Evolutionary conservation across 2,797 vertebrate genomes (phyloP), one percentile per base, ranked within the genome.

Genomic region (Hyperoplus lanceolatus): DNA sequence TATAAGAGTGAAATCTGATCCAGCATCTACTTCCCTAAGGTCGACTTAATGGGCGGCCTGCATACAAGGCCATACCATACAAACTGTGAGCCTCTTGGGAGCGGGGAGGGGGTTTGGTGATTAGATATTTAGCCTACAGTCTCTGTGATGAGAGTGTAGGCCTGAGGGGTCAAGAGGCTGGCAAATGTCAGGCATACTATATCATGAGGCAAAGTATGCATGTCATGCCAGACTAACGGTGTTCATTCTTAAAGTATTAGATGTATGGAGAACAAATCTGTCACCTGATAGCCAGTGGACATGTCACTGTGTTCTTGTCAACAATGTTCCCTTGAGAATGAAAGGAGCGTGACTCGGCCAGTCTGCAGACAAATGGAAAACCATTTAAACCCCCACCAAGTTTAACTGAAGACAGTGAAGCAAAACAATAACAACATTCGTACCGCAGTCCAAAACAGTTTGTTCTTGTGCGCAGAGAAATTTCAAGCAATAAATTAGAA

Each of bases 1-100:
- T 49, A 50, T 66, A 79, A 70, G 50, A 73, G 74, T 54, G 83
- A 81, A 79, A 90, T 74, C 51, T 65, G 79, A 90, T 77, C 53
- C 45, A 1, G 15, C 41, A 70, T 78, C 60, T 84, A 38, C 50
- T 70, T 45, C 66, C 68, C 65, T 80, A 14, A 81, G 48, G 76
- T 68, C 80, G 8, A n/a, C 68, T 57, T 75, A 53, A 65, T 68
- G 29, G 7, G 5, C 38, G 66, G 16, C 54, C 63, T 79, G 67
- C 58, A 70, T 82, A 64, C 64, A 70, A 82, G 45, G 54, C 42
- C 63, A 72, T 56, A 72, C 46, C 77, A 64, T 60, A 13, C 60
- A 80, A 84, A 81, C 61, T 75, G 62, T 57, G 55, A 79, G 50
- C 78, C 76, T 81, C 66, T 74, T 56, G 21, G 56, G 76, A 73